Base-by-base conservation (phyloP, 1,140 invertebrate genomes). In the Formica exsecta region DNA sequence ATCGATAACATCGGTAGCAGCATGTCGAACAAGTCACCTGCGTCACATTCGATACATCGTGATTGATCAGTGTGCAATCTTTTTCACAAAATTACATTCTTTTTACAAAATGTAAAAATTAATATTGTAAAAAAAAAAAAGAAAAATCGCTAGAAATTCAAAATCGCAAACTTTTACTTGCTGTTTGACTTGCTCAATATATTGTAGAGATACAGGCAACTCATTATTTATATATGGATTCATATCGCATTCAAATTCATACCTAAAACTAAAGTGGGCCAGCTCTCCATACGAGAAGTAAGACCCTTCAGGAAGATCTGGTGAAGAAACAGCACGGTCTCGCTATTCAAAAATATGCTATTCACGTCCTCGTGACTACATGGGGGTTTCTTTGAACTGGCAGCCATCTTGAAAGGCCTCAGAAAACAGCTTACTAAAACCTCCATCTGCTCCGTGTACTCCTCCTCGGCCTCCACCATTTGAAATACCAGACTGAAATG, bases 251-350 rank as follows among this genome's bases (percentile, higher is more conserved):
- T 68, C 54, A 11, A 25, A 25, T 41, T 9, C 66, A 94, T 96
- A 98, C 98, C 98, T 94, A 98, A 96, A 89, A 98, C 97, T 77
- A 98, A 95, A 6, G 98, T 98, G 32, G 98, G 98, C 98, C 98
- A 99, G 86, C 97, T 98, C 94, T 99, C 98, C 96, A 99, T 97
- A 81, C 98, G 96, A 4, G 98, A 98, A 4, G 97, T 98, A 3
- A 99, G 96, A n/a, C 98, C 98, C 95, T 99, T 99, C 87, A 99
- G 96, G 94, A 99, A 99, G 86, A 99, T 99, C 95, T 99, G 98
- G 95, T 99, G 98, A 1, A 99, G 96, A 95, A 99, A 99, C 88
- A 99, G 95, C 64, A 99, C 97, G 0, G 98, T 99, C 95, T 99
- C 98, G 92, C 98, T 98, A 95, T 99, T 99, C 44, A 99, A 95